Evolutionary conservation across 1,140 invertebrate genomes (phyloP), one percentile per base, ranked within the genome.

Genomic region (Temnothorax nylanderi): DNA sequence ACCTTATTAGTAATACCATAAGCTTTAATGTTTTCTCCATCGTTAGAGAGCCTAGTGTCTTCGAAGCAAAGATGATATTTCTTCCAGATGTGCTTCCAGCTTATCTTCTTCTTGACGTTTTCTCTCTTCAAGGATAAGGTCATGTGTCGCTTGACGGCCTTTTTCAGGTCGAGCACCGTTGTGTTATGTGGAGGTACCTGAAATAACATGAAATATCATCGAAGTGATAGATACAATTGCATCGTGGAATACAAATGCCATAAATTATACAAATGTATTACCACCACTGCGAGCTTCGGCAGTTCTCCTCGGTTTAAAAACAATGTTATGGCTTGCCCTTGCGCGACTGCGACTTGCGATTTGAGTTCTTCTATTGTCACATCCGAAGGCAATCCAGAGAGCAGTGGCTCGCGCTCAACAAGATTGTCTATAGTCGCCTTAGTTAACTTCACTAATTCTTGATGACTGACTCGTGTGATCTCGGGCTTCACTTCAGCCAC

Each of bases 51-150:
- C 74, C 76, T 78, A 11, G 90, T 56, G 64, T 93, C 76, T 0
- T 93, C 86, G 60, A 92, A 95, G 21, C 62, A 84, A 8, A 95
- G 85, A 76, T 93, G 11, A 85, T 95, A 94, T 54, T 91, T 94
- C 76, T 93, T 95, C 94, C 94, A 95, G 37, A 95, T 69, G n/a
- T 94, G 92, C 78, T 93, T 95, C 95, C 95, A 95, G 77, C 94
- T 95, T 47, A 95, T 94, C 86, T 95, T 95, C 51, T 92, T 94
- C 3, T 87, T 93, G 1, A 94, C 78, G 5, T 93, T 91, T 62
- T 95, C 93, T 81, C 95, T 92, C 67, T 92, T 93, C 0, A 95
- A 65, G 18, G 92, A 90, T 58, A 95, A 91, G 87, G 91, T 93
- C 54, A 94, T 95, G 67, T 95, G 89, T n/a, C 92, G 78, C 82